phyloP scores from a whole-genome alignment of 1,140 invertebrate species.

The Ylistrum balloti region DNA sequence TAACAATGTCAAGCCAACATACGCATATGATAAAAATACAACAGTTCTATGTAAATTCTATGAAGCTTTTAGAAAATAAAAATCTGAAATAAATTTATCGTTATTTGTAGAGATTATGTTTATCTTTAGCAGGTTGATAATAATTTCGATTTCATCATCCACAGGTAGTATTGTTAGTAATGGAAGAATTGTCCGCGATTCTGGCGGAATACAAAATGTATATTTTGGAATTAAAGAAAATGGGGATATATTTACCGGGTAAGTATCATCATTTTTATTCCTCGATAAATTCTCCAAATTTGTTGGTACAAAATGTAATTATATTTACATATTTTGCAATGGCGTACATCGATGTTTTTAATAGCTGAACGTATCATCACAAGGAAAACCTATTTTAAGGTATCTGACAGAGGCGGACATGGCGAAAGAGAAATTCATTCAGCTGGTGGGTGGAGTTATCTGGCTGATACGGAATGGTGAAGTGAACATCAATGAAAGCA shows the following conservation, averaged over 20 bases:
- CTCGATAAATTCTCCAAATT: no score
- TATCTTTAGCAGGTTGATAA: no score
- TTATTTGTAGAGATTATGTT: no score
- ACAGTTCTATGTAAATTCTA: no score
- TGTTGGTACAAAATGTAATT: no score
- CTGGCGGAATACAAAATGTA: constrained; percentile 81
- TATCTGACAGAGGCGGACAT: constrained; percentile 78
- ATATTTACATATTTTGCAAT: no score
- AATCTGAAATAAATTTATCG: no score
- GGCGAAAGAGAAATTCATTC: constrained; percentile 75
- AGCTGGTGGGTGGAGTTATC: constrained; percentile 82
- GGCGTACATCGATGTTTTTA: no score
- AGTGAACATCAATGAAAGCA: constrained; percentile 77
- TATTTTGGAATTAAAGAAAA: constrained; percentile 82
- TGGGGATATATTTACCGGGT: constrained; percentile 81
- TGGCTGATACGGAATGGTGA: constrained; percentile 81
- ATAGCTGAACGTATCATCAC: neutral
- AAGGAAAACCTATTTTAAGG: neutral
- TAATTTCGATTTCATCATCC: constrained; percentile 46
- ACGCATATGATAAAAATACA: no score
- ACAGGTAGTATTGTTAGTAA: constrained; percentile 82
- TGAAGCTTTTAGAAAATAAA: no score
- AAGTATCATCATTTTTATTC: no score
- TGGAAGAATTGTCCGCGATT: constrained; percentile 77
- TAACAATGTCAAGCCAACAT: no score